Conservation (phyloP, 2,113 vertebrate genomes). For the Terrapene triunguis region DNA sequence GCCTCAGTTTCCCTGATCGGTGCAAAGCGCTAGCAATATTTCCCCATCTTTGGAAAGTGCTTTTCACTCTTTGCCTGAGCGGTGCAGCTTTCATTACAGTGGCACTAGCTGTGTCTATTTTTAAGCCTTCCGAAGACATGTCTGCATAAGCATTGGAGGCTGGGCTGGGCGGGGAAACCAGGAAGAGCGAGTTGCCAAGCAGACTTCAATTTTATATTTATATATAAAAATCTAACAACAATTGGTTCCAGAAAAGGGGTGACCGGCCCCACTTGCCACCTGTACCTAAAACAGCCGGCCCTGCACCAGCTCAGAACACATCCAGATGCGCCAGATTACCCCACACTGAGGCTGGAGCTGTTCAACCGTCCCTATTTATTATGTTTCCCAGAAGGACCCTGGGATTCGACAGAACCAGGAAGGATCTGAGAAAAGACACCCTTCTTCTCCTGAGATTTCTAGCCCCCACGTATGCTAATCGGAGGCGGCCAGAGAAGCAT, state of each 20-base stretch:
- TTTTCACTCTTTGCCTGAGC: background rate
- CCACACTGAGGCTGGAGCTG: background rate
- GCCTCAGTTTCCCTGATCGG: background rate
- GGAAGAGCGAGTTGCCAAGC: conserved; percentile 30
- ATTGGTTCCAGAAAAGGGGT: conserved; percentile 47
- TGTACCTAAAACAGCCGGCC: conserved; percentile 19
- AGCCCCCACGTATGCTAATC: background rate
- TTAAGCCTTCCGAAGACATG: conserved; percentile 16
- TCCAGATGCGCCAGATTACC: conserved; percentile 16
- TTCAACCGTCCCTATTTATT: background rate
- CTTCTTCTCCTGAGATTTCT: background rate
- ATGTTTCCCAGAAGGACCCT: background rate
- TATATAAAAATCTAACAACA: background rate
- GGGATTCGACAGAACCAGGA: background rate
- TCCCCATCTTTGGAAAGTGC: background rate
- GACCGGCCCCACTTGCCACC: conserved; percentile 5
- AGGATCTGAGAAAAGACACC: background rate
- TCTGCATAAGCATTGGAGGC: background rate
- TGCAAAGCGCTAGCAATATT: background rate
- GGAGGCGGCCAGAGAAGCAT: no score
- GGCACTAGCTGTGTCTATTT: background rate
- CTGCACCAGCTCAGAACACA: background rate
- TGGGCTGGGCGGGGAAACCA: conserved; percentile 41
- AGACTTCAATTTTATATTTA: conserved; percentile 22
- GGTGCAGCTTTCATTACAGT: background rate